Evolutionary conservation across 2,113 vertebrate species (phyloP), one percentile per base, ranked within the genome.

Genomic region (Perca fluviatilis): DNA sequence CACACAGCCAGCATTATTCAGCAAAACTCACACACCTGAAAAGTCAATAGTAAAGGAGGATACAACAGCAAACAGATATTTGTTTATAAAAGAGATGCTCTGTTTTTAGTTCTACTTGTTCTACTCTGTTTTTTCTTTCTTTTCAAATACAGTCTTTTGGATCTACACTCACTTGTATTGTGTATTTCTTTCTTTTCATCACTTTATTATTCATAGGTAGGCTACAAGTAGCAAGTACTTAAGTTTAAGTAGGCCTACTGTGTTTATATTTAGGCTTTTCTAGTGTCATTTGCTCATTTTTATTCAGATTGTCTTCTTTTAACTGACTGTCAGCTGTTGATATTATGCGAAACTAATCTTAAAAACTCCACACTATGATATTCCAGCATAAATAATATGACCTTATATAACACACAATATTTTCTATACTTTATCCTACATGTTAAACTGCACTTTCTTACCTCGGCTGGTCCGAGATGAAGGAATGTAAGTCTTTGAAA

Each of bases 401-500:
- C 9, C 11, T 21, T 1, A 7, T 21, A 33, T 30, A 11, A 9
- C 15, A 10, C 64, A 16, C n/a, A 23, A 13, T 23, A n/a, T 16
- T 3, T 10, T 18, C 15, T 50, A 6, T 43, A n/a, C 12, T 63
- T n/a, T 19, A 18, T 19, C 3, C 30, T 4, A 33, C 23, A 47
- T 5, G 13, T 21, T n/a, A 2, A 50, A 14, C 8, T 19, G 54
- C 36, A 15, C 25, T 65, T 58, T 78, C 83, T 78, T 72, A 91
- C 85, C 83, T 82, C 46, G 0, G 23, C 51, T 58, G 43, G 7
- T 50, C 54, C 7, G 9, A 36, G 49, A 19, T 25, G 51, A 11
- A 77, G 66, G 33, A 74, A 0, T 19, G 6, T 60, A 11, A 15
- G 13, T 36, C 18, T 68, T 0, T 51, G 40, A 6, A 15, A 27